Evolutionary conservation across 2,888 invertebrate species (phyloP), one percentile per base, ranked within the genome.

Genomic region (Drosophila limbata): DNA sequence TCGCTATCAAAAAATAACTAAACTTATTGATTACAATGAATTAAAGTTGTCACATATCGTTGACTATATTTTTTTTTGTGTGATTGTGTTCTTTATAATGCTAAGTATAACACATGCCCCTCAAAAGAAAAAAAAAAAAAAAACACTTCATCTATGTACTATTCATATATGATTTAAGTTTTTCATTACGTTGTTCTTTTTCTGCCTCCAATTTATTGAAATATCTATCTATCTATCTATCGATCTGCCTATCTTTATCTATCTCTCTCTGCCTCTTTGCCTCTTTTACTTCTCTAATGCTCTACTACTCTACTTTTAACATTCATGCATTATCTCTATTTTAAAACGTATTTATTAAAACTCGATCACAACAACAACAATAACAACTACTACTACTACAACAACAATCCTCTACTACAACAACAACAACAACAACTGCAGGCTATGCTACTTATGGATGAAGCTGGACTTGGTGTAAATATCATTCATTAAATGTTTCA

Each of bases 381-480:
- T 55, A 51, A 73, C 17, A 40, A 59, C 45, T 39, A 69, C 71
- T 39, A 68, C 62, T 10, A 77, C 64, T 9, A 63, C 17, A 50
- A 56, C 45, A 48, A 79, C 42, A 37, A 51, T 21, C 21, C 35
- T 21, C 40, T 47, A 70, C 74, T 28, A 66, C 62, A 19, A 75
- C 63, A 40, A 69, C 74, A 63, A 82, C 85, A 55, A 77, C 78
- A 53, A 69, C 73, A 72, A 77, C 73, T 73, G 94, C 95, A 97
- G 97, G 96, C 96, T 94, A 96, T 97, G 96, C 97, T 96, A 95
- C 96, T 96, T 93, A 96, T 97, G 97, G 96, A 96, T 94, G 95
- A 96, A 94, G 95, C 95, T 94, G 96, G 96, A 95, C 95, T 95
- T 94, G 95, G 96, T 95, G 96, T 96, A 96, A 96, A 95, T 96